A percentile compares a stretch with the other conserved stretches of the same genome.
These are phyloP conservation scores for Bombus sibiricus DNA, from an alignment of 1,140 invertebrate genomes.

Conservation along the genomic window DNA sequence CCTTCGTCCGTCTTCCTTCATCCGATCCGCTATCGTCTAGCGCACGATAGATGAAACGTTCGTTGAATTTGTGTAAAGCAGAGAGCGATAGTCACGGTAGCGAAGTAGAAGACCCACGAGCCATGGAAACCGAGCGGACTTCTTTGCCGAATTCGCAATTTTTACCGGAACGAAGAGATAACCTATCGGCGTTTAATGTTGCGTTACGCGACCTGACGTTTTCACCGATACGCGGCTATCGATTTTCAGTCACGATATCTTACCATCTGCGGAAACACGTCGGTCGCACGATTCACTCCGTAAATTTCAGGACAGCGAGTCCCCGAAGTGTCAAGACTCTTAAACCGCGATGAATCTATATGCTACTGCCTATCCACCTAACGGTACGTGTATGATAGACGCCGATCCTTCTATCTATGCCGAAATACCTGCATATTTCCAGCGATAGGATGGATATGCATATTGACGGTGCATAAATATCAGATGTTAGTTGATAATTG, in stretches of 20 bases:
- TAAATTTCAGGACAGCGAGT: conserved; percentile 47
- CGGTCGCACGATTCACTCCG: conserved; percentile 43
- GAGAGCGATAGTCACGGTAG: too few relatives aligned
- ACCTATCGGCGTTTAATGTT: conserved; percentile 43
- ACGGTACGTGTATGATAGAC: conserved; percentile 12
- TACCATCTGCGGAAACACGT: conserved; percentile 49
- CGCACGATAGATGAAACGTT: not conserved
- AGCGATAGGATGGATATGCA: not conserved
- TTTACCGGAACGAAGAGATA: conserved; percentile 25
- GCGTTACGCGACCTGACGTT: conserved; percentile 42
- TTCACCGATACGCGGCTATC: conserved; percentile 42
- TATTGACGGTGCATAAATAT: too few relatives aligned
- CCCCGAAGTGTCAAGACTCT: conserved; percentile 52
- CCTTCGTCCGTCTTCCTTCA: not conserved
- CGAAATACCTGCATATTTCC: too few relatives aligned
- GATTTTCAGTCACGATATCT: conserved; percentile 55
- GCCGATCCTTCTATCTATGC: not conserved
- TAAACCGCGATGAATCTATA: conserved; percentile 47
- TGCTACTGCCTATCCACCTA: not conserved
- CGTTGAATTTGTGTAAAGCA: not conserved
- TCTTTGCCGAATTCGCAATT: conserved; percentile 40
- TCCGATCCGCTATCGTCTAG: conserved; percentile 2
- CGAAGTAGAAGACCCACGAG: not conserved
- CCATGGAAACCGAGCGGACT: not conserved
- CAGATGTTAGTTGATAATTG: too few relatives aligned